phyloP scores from a whole-genome alignment of 2,888 invertebrate genomes.

The Timema podura region DNA sequence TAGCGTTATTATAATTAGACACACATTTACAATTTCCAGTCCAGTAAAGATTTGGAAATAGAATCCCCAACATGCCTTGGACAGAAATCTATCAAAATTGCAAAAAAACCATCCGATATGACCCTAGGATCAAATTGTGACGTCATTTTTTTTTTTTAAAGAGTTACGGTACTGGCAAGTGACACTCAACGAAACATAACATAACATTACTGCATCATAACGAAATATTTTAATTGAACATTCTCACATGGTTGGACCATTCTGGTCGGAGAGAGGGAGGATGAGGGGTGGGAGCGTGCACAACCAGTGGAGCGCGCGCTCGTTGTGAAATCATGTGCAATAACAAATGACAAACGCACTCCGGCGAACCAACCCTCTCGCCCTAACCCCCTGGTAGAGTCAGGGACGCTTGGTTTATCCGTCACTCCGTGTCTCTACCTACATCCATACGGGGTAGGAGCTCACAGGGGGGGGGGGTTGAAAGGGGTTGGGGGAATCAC shows the following conservation, averaged over 20 bases:
- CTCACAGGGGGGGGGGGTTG: background rate
- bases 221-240: constrained; percentile 18
- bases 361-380: background rate
- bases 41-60: no score
- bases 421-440: constrained; percentile 26
- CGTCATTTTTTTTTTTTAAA: no score
- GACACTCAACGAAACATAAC: no score
- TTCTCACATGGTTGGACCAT: constrained; percentile 15
- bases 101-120: no score
- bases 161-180: no score
- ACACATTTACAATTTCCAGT: no score
- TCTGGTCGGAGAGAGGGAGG: background rate
- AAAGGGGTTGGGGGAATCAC: background rate
- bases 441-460: constrained; percentile 5
- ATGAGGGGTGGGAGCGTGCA: constrained; percentile 13
- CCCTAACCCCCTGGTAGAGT: constrained; percentile 8
- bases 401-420: constrained; percentile 24
- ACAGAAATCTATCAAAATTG: no score
- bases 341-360: constrained; percentile 31
- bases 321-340: constrained; percentile 29
- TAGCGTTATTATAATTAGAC: no score
- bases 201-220: no score
- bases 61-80: no score
- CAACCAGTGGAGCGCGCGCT: constrained; percentile 18
- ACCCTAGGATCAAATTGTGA: no score